Evolutionary conservation across 2,113 vertebrate genomes (phyloP), one percentile per base, ranked within the genome.

Genomic region (Cyprinodon tularosa): DNA sequence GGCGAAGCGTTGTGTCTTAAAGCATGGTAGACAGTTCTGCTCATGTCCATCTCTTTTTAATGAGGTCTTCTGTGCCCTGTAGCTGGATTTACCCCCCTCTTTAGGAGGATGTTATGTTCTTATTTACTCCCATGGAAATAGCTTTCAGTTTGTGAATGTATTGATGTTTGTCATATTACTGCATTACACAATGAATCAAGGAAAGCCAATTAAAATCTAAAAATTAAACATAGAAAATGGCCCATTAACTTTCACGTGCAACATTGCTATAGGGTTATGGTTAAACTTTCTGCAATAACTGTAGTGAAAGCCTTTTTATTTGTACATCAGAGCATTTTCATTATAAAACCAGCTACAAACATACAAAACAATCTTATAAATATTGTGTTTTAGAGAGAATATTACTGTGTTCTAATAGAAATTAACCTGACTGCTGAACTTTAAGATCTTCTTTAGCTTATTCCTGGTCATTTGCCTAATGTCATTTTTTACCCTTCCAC

Each of bases 161-260:
- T 53, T 72, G 77, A 38, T 78, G 67, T 88, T 81, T 86, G 76
- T 88, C 77, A 60, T 61, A 84, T 81, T 69, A 8, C 66, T 79
- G 81, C 37, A 84, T 17, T 50, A 68, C 60, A 62, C 42, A 74
- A 67, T 17, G 20, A 85, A 74, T 61, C 69, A 60, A 68, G 78
- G 62, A 45, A 15, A 71, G 63, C 3, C 11, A 64, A 72, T 78
- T 80, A 79, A 62, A 79, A 69, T 71, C 29, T 67, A 71, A 68
- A 72, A 74, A 71, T 70, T 65, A 78, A 82, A 81, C 57, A 62
- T 45, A 78, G 29, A 29, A 29, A 80, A 76, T 42, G 71, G 77
- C 76, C 62, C 66, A 50, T 53, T 39, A 64, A 80, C 62, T 14
- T 60, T 77, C 68, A 48, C 53, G 63, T 69, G 78, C 72, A 74